These are phyloP conservation scores for Eristalis pertinax DNA, from an alignment of 2,888 invertebrate species.

Conservation along the genomic window DNA sequence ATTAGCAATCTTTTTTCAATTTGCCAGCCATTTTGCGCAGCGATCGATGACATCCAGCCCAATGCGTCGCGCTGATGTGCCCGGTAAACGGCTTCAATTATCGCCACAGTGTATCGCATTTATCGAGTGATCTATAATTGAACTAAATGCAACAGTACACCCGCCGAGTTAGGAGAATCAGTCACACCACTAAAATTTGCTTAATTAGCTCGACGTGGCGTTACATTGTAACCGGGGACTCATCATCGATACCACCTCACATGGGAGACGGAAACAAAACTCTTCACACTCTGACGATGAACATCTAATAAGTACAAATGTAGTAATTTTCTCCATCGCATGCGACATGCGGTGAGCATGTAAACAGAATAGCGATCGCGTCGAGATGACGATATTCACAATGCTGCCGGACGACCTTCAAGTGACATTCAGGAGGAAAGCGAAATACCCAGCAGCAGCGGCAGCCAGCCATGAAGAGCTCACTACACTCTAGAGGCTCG, in stretches of 20 bases:
- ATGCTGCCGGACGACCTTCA: slow-evolving; percentile 55
- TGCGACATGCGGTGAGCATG: slow-evolving; percentile 40
- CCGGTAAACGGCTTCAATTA: slow-evolving; percentile 67
- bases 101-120: slow-evolving; percentile 57
- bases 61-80: slow-evolving; percentile 16
- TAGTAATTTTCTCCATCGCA: slow-evolving; percentile 49
- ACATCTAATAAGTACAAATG: slow-evolving; percentile 40
- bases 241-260: background rate
- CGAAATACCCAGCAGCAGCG: slow-evolving; percentile 25
- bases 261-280: background rate
- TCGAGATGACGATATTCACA: slow-evolving; percentile 10
- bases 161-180: background rate
- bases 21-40: slow-evolving; percentile 27
- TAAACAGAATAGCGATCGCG: slow-evolving; percentile 22
- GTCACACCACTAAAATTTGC: slow-evolving; percentile 40
- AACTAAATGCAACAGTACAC: slow-evolving; percentile 38
- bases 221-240: slow-evolving; percentile 5
- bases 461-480: slow-evolving; percentile 30
- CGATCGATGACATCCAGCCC: slow-evolving; percentile 52
- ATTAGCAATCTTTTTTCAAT: slow-evolving; percentile 23
- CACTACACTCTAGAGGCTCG: slow-evolving; percentile 59
- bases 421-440: slow-evolving; percentile 54
- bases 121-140: slow-evolving; percentile 57
- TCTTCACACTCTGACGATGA: slow-evolving; percentile 45
- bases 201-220: slow-evolving; percentile 58